phyloP scores from a whole-genome alignment of 2,797 vertebrate species.

The Cetoscarus ocellatus region DNA sequence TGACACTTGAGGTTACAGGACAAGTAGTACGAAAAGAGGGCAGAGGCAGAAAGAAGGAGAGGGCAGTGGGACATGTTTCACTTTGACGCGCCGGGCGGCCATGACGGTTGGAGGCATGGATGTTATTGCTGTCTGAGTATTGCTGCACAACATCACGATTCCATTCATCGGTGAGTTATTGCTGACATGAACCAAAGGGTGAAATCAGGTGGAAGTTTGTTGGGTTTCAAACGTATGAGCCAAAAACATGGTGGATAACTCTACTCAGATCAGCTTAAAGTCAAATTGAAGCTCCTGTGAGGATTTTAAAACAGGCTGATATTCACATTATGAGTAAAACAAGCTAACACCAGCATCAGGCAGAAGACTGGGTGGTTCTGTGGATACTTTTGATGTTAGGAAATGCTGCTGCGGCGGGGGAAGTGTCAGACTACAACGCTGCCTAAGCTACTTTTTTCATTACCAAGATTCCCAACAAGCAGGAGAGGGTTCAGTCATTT shows the following conservation, averaged over 20 bases:
- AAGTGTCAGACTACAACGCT: too few species aligned
- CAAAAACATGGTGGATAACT: constrained; percentile 1
- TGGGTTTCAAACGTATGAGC: constrained; percentile 7
- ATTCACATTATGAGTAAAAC: too few species aligned
- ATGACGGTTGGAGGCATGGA: constrained; percentile 46
- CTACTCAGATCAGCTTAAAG: constrained; percentile 63
- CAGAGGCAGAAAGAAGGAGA: constrained; percentile 46
- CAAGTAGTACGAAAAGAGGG: constrained; percentile 46
- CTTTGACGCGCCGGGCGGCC: constrained; percentile 24
- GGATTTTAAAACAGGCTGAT: too few species aligned
- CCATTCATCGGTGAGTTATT: constrained; percentile 76
- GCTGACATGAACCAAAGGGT: constrained; percentile 69
- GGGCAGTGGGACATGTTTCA: constrained; percentile 65
- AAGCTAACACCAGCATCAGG: too few species aligned
- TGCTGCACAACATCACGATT: constrained; percentile 80
- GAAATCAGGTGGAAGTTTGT: neutral
- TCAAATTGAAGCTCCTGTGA: neutral
- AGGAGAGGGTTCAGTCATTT: too few species aligned
- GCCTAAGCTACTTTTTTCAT: too few species aligned
- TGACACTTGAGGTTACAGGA: constrained; percentile 57
- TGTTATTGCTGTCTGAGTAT: constrained; percentile 89
- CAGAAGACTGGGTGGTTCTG: too few species aligned
- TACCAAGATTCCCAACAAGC: too few species aligned
- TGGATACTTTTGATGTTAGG: too few species aligned
- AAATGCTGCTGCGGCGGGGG: too few species aligned